phyloP scores from a whole-genome alignment of 2,113 vertebrate genomes.

The Brachyhypopomus gauderio region DNA sequence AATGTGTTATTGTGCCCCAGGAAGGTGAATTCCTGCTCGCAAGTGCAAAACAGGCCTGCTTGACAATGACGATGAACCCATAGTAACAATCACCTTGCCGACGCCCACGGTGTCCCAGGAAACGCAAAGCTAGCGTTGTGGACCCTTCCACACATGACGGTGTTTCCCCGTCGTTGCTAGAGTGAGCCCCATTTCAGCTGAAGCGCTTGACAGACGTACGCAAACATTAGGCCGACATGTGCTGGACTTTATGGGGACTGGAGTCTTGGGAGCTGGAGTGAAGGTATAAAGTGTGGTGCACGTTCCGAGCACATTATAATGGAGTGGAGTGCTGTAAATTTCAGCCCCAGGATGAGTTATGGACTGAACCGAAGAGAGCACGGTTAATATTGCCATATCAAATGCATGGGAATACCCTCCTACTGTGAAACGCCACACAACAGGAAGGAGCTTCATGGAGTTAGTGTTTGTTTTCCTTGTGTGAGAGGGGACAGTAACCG shows the following conservation, averaged over 20 bases:
- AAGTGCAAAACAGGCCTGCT: background rate
- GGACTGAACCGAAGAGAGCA: conserved; percentile 61
- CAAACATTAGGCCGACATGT: conserved; percentile 53
- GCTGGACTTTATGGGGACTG: conserved; percentile 65
- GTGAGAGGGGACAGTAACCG: conserved; percentile 78
- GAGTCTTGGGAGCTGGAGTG: conserved; percentile 58
- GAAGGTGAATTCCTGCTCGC: conserved; percentile 6
- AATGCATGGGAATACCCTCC: conserved; percentile 76
- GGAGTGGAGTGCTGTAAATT: conserved; percentile 64
- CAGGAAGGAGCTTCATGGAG: conserved; percentile 81
- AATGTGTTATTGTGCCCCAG: background rate
- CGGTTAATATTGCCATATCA: conserved; percentile 71
- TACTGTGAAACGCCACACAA: conserved; percentile 81
- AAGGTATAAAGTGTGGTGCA: conserved; percentile 59
- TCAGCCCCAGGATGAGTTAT: conserved; percentile 63
- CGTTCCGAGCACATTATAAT: conserved; percentile 63
- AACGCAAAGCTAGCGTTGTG: too few relatives aligned
- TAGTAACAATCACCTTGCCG: too few relatives aligned
- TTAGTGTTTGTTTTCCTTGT: conserved; percentile 66
- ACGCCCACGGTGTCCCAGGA: too few relatives aligned
- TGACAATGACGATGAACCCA: conserved; percentile 10
- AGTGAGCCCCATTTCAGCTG: conserved; percentile 35
- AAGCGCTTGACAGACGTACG: conserved; percentile 43
- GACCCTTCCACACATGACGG: conserved; percentile 19
- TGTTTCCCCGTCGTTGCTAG: conserved; percentile 34